A percentile compares a stretch with the other conserved stretches of the same genome.
Conservation (phyloP, 1,140 invertebrate genomes). For the Macrosteles quadrilineatus region DNA sequence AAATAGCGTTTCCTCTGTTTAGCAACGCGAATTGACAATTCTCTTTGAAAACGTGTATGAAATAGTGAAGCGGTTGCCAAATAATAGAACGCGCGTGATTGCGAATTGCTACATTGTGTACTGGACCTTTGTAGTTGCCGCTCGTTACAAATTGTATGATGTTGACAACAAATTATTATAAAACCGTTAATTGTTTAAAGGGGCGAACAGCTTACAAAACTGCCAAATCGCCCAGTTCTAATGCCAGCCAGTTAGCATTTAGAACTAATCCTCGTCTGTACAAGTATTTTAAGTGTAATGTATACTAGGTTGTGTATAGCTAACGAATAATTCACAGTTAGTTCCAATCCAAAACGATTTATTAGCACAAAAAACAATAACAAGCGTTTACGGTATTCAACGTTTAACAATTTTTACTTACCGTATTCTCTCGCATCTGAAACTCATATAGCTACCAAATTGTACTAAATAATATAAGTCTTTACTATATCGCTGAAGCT, state of each 20-base stretch:
- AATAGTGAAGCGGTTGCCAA: slow-evolving; percentile 12
- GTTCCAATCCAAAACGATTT: background rate
- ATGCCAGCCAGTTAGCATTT: background rate
- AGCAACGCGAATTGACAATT: background rate
- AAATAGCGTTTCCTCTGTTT: background rate
- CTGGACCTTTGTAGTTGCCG: slow-evolving; percentile 8
- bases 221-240: background rate
- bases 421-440: no score
- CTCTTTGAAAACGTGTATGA: slow-evolving; percentile 14
- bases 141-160: background rate
- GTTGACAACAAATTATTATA: background rate
- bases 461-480: no score
- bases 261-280: background rate
- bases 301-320: background rate
- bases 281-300: background rate
- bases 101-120: slow-evolving; percentile 5
- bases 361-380: no score
- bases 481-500: no score
- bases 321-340: background rate
- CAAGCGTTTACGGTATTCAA: no score
- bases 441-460: no score
- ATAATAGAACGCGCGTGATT: slow-evolving; percentile 9
- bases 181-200: background rate
- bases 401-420: no score
- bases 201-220: background rate